Percentiles rank a stretch among this genome's conserved stretches.
These are phyloP conservation scores for Pristionchus japonicus DNA, from an alignment of 2,888 invertebrate species.

Conservation along the genomic window DNA sequence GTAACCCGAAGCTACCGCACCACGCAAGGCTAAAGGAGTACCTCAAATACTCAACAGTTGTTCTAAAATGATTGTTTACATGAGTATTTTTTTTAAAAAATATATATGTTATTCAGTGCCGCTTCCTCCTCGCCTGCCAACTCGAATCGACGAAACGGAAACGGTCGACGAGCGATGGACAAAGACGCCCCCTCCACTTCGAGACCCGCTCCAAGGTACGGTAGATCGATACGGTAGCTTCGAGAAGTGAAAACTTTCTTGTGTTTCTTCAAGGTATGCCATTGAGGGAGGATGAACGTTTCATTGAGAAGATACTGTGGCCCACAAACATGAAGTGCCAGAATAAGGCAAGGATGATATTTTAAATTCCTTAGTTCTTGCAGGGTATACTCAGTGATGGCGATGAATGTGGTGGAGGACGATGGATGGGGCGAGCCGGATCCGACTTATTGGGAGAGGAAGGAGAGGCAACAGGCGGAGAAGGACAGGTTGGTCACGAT, in stretches of 20 bases:
- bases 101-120: not conserved
- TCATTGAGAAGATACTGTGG: no score
- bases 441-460: constrained; percentile 7
- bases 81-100: not conserved
- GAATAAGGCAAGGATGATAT: no score
- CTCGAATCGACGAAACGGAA: not conserved
- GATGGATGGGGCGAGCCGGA: constrained; percentile 22
- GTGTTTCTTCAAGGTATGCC: no score
- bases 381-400: not conserved
- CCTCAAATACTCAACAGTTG: no score
- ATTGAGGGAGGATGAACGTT: no score
- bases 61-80: not conserved
- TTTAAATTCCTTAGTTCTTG: no score
- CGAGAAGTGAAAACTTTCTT: not conserved
- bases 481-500: not conserved
- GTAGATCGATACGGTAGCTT: not conserved
- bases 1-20: no score
- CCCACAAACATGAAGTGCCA: no score
- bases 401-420: not conserved
- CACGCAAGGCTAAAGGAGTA: no score
- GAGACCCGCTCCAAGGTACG: not conserved
- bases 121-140: not conserved
- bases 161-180: not conserved
- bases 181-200: not conserved
- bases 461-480: not conserved